Evolutionary conservation across 2,888 invertebrate species (phyloP).

Genomic region (Cylindroiulus punctatus): DNA sequence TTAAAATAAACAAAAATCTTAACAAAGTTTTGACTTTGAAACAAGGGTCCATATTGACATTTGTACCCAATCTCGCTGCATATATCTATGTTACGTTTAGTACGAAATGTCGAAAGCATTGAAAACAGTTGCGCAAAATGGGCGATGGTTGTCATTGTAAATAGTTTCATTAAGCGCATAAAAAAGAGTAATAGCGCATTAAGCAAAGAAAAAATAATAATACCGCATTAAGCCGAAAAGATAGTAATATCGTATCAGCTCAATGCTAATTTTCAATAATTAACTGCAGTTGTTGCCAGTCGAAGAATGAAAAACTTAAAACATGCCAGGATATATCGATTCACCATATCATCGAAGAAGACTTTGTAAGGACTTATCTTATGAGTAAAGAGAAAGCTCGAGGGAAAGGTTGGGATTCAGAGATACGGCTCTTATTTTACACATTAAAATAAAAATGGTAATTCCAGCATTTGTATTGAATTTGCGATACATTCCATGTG

Average conservation of each 20-base stretch:
- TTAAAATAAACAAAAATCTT: no score
- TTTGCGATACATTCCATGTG: slow-evolving; percentile 28
- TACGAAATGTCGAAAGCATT: background rate
- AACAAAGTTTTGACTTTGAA: background rate
- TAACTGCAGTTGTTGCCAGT: slow-evolving; percentile 43
- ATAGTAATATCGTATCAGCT: background rate
- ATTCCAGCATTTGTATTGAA: background rate
- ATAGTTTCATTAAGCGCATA: background rate
- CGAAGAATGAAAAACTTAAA: background rate
- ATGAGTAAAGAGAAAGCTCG: background rate
- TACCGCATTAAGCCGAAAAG: no score
- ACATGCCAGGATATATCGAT: slow-evolving; percentile 26
- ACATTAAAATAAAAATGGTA: slow-evolving; percentile 29
- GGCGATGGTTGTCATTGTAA: background rate
- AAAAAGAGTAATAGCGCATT: background rate
- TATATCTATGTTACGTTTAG: background rate
- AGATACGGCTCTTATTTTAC: background rate
- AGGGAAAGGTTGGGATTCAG: background rate
- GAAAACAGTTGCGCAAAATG: background rate
- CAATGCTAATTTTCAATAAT: slow-evolving; percentile 30
- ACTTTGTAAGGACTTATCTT: background rate
- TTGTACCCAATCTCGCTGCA: background rate
- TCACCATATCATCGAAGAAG: background rate
- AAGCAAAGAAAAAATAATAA: no score
- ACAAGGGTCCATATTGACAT: no score